Evolutionary conservation across 2,888 invertebrate genomes (phyloP), one percentile per base, ranked within the genome.

Genomic region (Oxyteleia sp.): DNA sequence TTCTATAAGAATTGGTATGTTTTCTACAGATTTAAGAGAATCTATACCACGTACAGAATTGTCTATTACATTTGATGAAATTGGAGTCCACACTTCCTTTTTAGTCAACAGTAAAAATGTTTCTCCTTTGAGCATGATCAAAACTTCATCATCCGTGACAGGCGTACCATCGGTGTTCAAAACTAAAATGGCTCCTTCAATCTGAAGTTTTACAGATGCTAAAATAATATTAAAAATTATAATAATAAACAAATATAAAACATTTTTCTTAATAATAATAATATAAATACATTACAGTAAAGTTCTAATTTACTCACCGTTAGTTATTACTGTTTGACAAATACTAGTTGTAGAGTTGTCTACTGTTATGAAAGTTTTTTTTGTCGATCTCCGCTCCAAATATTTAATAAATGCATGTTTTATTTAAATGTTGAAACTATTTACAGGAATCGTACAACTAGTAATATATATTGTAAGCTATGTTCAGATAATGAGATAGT

Each of bases 121-220:
- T 53, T 66, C 66, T 26, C 16, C 26, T 38, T 66, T 5, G 7
- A 66, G 26, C 8, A 41, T 4, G 4, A 49, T 10, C n/a, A 68
- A 45, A 55, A 55, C 43, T n/a, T 68, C 55, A 18, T 55, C 55
- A 11, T 55, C 45, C 20, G n/a, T 15, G 32, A 66, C 26, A 23
- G 53, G 51, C 7, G 66, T 66, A 8, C 51, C 51, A 41, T 66
- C 51, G 8, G 7, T 51, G 5, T 66, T 35, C 11, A 66, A 13
- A n/a, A 66, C 66, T 11, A 53, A 41, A 4, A 4, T 4, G 13
- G 1, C 8, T 1, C 51, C 49, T n/a, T 15, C 8, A 51, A 66
- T 23, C 0, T 11, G 7, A 29, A 63, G 32, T 51, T 66, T 66
- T 4, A 0, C 3, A 23, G 38, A 41, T 43, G 66, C 66, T 51